These are phyloP conservation scores for Peromyscus maniculatus DNA, from an alignment of 2,113 vertebrate species.

Conservation along the genomic window DNA sequence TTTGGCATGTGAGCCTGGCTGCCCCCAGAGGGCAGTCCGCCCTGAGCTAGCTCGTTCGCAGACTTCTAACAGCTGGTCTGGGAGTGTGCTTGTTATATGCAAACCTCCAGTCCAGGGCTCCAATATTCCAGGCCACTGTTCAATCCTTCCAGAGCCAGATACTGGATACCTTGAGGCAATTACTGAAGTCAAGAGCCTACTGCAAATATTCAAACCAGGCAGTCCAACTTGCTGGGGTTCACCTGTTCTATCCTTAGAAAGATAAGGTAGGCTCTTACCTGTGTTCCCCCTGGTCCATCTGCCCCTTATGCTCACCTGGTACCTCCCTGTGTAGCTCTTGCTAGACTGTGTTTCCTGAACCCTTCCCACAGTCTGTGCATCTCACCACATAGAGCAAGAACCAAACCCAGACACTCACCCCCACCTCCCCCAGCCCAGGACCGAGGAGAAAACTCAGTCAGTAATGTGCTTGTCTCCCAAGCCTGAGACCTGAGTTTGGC, in stretches of 20 bases:
- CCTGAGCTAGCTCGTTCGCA: background rate
- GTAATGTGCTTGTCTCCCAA: background rate
- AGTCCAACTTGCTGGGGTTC: accelerated
- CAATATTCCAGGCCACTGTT: too few relatives aligned
- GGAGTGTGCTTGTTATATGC: background rate
- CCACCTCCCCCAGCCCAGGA: too few relatives aligned
- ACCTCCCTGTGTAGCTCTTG: accelerated
- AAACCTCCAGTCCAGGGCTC: background rate
- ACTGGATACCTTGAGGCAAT: background rate
- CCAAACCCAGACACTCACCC: background rate
- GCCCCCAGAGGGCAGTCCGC: background rate
- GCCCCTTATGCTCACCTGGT: background rate
- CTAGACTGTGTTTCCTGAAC: accelerated
- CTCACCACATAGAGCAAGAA: background rate
- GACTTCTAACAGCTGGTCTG: background rate
- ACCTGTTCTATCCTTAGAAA: background rate
- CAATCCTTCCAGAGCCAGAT: background rate
- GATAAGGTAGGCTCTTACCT: background rate
- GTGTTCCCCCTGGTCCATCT: accelerated
- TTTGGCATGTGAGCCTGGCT: background rate
- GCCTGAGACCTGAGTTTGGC: background rate
- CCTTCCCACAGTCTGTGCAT: too few relatives aligned
- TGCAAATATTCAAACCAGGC: background rate
- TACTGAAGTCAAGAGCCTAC: background rate
- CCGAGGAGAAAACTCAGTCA: background rate